A percentile compares a stretch with the other conserved stretches of the same genome.
Conservation (phyloP, 2,113 vertebrate genomes). For the Phylloscopus trochiloides region DNA sequence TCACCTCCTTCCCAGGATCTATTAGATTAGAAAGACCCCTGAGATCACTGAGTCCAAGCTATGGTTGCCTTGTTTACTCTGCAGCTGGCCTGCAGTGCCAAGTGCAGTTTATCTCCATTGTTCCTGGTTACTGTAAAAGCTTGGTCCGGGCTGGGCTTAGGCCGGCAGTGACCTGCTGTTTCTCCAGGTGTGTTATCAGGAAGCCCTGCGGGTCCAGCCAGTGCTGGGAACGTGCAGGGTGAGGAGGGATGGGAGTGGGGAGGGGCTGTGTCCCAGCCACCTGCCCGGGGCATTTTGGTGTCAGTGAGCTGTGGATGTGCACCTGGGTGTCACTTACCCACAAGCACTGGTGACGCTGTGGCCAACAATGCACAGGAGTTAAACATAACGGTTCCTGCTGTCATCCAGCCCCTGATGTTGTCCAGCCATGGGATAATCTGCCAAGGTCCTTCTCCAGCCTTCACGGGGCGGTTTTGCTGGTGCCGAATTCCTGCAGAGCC, state of each 20-base stretch:
- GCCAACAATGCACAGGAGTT: background rate
- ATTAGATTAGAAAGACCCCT: background rate
- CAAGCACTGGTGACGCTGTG: background rate
- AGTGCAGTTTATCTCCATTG: fast-evolving
- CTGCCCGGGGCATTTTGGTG: background rate
- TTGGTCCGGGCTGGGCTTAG: fast-evolving
- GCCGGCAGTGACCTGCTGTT: fast-evolving
- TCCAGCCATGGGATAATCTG: background rate
- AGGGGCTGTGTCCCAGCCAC: background rate
- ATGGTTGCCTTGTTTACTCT: background rate
- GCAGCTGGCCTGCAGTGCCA: background rate
- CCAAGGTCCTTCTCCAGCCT: background rate
- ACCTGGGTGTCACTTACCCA: background rate
- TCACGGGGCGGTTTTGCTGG: background rate
- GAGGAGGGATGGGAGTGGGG: background rate
- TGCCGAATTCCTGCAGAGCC: background rate
- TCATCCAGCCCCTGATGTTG: background rate
- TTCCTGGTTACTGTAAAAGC: background rate
- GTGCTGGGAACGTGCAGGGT: background rate
- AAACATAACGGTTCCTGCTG: background rate
- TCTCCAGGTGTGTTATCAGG: background rate
- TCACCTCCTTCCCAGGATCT: background rate
- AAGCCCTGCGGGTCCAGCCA: background rate
- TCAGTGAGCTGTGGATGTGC: background rate
- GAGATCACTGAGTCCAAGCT: background rate